These are phyloP conservation scores for Poeciliopsis paucimaculata DNA, from an alignment of 2,797 vertebrate genomes.

Conservation along the genomic window DNA sequence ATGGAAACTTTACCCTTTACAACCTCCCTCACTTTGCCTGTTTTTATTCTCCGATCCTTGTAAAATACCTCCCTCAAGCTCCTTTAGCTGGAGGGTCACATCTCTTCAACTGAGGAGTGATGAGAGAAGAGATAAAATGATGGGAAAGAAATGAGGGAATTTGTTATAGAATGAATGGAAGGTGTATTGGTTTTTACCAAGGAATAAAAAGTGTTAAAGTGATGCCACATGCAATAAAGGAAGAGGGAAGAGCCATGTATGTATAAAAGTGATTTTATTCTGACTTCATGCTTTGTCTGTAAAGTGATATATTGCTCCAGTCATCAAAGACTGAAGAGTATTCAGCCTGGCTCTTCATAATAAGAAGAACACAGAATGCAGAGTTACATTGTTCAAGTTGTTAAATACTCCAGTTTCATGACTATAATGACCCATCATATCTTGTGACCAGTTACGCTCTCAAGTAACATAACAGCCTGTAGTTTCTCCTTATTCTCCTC, in stretches of 20 bases:
- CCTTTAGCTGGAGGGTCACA: slow-evolving; percentile 49
- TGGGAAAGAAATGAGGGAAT: slow-evolving; percentile 67
- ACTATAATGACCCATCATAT: background rate
- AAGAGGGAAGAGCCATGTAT: slow-evolving; percentile 15
- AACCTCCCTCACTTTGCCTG: slow-evolving; percentile 20
- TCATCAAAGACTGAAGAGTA: background rate
- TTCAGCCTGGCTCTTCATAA: background rate
- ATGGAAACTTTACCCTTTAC: slow-evolving; percentile 71
- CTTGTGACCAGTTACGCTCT: background rate
- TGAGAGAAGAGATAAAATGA: slow-evolving; percentile 61
- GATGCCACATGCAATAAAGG: slow-evolving; percentile 18
- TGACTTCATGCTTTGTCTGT: background rate
- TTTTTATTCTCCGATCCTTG: background rate
- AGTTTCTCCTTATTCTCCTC: background rate
- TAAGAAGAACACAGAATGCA: background rate
- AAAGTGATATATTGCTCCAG: background rate
- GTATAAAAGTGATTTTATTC: background rate
- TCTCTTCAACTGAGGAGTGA: slow-evolving; percentile 46
- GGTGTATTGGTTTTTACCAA: slow-evolving; percentile 36
- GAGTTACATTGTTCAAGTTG: too few relatives aligned
- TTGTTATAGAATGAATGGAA: slow-evolving; percentile 54
- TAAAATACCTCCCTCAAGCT: slow-evolving; percentile 18
- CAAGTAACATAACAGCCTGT: background rate
- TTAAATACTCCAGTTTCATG: background rate
- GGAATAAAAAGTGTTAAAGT: slow-evolving; percentile 39